phyloP scores from a whole-genome alignment of 30 jellyfish, hydroid and myxozoan species.

The Haliclystus octoradiatus region DNA sequence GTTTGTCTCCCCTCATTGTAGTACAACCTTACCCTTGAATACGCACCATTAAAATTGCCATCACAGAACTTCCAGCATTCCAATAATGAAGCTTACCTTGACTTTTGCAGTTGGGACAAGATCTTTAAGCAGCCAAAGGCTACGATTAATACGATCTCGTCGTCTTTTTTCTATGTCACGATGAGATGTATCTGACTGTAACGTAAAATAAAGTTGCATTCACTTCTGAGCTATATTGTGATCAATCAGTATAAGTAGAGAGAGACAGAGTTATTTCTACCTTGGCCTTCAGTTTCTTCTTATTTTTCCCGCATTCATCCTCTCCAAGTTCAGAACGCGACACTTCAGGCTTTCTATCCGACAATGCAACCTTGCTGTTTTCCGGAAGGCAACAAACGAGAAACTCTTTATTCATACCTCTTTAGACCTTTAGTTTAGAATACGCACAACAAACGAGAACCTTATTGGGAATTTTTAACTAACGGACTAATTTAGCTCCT shows the following conservation, averaged over 20 bases:
- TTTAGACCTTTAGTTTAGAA: too few species aligned
- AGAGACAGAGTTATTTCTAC: neutral
- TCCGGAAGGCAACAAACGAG: too few species aligned
- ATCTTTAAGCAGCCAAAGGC: conserved; percentile 43
- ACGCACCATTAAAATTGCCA: neutral
- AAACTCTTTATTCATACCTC: too few species aligned
- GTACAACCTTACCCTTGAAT: neutral
- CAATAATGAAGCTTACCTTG: conserved; percentile 8
- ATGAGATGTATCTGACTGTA: conserved; percentile 25
- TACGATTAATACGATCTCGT: conserved; percentile 46
- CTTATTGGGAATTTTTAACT: too few species aligned
- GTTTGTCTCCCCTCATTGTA: too few species aligned
- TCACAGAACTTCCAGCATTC: neutral
- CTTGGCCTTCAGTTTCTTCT: neutral
- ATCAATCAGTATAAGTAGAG: too few species aligned
- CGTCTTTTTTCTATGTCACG: conserved; percentile 54
- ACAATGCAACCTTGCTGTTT: too few species aligned
- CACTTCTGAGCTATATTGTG: too few species aligned
- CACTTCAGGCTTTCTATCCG: too few species aligned
- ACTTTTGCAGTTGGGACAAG: conserved; percentile 50
- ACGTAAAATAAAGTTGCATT: neutral
- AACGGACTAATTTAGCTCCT: too few species aligned
- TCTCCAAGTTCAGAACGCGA: neutral
- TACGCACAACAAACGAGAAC: too few species aligned
- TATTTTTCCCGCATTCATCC: neutral